Evolutionary conservation across 2,888 invertebrate genomes (phyloP).

Genomic region (Sinotaia quadrata): DNA sequence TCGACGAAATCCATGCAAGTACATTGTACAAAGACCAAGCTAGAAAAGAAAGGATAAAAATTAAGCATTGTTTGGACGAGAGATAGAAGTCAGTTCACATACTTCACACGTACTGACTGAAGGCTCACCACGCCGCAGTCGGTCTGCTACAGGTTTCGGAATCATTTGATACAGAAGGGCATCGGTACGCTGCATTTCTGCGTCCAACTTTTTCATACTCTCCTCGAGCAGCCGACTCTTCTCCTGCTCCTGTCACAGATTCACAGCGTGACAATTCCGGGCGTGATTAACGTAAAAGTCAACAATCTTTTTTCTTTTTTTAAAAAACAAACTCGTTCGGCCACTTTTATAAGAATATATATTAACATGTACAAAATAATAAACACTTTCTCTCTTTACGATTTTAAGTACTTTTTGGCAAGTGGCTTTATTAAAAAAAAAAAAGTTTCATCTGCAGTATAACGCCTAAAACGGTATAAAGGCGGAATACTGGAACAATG

Average conservation of each 20-base stretch:
- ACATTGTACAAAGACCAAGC: too few species aligned
- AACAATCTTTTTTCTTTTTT: neutral
- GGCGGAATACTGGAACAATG: too few species aligned
- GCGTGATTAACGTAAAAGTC: neutral
- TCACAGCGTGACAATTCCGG: too few species aligned
- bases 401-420: too few species aligned
- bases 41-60: too few species aligned
- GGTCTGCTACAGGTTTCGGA: conserved; percentile 96
- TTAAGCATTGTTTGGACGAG: too few species aligned
- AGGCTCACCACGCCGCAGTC: conserved; percentile 92
- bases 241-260: conserved; percentile 89
- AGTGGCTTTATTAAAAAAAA: too few species aligned
- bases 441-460: too few species aligned
- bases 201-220: conserved; percentile 94
- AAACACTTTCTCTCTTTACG: too few species aligned
- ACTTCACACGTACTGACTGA: conserved; percentile 98
- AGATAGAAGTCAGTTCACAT: conserved; percentile 33
- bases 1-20: too few species aligned
- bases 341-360: neutral
- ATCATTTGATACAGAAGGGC: conserved; percentile 98
- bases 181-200: conserved; percentile 96
- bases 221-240: conserved; percentile 97
- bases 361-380: neutral
- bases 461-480: too few species aligned
- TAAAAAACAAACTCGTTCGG: neutral